Evolutionary conservation across 2,113 vertebrate species (phyloP), one percentile per base, ranked within the genome.

Genomic region (Barnardius zonarius): DNA sequence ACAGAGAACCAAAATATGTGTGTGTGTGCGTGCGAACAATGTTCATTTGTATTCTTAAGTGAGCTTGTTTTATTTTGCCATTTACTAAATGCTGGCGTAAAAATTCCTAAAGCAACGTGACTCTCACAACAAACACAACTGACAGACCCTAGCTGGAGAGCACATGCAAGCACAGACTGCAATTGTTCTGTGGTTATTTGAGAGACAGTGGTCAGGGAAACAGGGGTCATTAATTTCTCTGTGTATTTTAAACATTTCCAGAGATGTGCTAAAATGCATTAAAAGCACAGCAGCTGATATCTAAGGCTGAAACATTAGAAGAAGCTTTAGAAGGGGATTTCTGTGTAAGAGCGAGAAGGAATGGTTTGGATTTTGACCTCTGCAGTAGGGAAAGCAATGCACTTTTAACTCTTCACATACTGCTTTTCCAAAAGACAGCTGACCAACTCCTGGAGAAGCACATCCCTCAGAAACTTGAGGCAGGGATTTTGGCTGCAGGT

Each of bases 111-210:
- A 97, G 62, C 70, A 73, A 77, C 51, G 88, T 68, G 83, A 94
- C 74, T 95, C 95, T 93, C 95, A 89, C 92, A 95, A 94, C 70
- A 95, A 96, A 94, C 73, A 75, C 30, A 11, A 35, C 66, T 51
- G 72, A 28, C 77, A 59, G 44, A 64, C 18, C 64, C 86, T 83
- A 14, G 63, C 89, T 44, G 90, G 67, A 52, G 76, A 74, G 88
- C 64, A 84, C 43, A 72, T 17, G 79, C 77, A 44, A 51, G 75
- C 86, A 91, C 79, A 95, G 83, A 62, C 68, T 54, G 83, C 78
- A 55, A 82, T 91, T 92, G 91, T 95, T 92, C 80, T 66, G 51
- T 14, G 70, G 74, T 44, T 81, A 79, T 57, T 61, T 63, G 62
- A 96, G 81, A 97, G 54, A 74, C 63, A 80, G 51, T 52, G 86